Percentiles rank a stretch among this genome's conserved stretches.
phyloP scores from a whole-genome alignment of 2,113 vertebrate species.

The Taurulus bubalis region DNA sequence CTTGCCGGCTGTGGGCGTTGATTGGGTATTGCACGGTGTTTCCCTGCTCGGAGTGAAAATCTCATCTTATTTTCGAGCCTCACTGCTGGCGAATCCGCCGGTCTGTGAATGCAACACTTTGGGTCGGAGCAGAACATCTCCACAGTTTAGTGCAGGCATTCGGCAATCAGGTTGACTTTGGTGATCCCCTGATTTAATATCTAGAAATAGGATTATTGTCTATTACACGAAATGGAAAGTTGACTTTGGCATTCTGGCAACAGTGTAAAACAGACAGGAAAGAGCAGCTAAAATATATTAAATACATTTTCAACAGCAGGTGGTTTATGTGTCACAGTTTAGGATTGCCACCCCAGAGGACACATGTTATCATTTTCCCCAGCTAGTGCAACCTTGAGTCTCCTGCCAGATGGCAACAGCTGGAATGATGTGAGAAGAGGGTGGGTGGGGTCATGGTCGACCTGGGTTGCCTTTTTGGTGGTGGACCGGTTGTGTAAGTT shows the following conservation, averaged over 20 bases:
- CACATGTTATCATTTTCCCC: not conserved
- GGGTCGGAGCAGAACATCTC: not conserved
- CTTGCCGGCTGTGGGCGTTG: constrained; percentile 33
- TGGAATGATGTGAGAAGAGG: not conserved
- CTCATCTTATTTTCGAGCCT: constrained; percentile 37
- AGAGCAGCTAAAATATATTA: not conserved
- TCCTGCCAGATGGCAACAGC: not conserved
- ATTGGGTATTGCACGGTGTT: constrained; percentile 56
- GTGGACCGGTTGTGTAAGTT: not conserved
- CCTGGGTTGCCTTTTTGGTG: not conserved
- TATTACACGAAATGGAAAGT: not conserved
- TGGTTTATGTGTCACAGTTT: too few relatives aligned
- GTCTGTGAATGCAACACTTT: constrained; percentile 8
- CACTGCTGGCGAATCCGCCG: not conserved
- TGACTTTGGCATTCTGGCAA: not conserved
- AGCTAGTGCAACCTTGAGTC: not conserved
- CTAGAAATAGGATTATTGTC: not conserved
- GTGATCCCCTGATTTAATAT: not conserved
- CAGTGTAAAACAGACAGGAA: not conserved
- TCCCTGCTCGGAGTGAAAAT: constrained; percentile 42
- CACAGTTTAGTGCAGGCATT: not conserved
- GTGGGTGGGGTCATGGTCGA: not conserved
- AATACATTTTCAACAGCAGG: not conserved
- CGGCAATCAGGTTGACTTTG: not conserved
- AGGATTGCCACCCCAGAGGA: not conserved